Base-by-base conservation (phyloP, 2,113 vertebrate genomes). In the Machaerirhynchus nigripectus region DNA sequence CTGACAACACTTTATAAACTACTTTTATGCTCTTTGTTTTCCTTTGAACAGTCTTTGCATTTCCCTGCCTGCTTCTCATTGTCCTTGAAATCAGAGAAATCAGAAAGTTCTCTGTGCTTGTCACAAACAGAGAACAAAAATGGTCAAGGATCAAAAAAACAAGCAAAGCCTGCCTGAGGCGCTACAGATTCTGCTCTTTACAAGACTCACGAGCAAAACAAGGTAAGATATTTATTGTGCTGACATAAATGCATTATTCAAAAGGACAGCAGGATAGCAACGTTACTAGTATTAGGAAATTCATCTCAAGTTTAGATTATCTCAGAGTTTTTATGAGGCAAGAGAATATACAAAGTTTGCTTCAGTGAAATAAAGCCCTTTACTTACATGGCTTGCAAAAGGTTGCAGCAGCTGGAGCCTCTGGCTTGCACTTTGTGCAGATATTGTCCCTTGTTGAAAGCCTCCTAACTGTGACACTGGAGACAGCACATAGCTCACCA, bases 361-460 rank as follows among this genome's bases (percentile, higher is more conserved):
- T 79, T 87, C 63, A 39, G 19, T 6, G 4, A 86, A 87, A 64
- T 57, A 61, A 84, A 96, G 33, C 64, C 64, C 91, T 96, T 93
- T 98, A 97, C 97, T 98, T 97, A 98, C 97, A 77, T 79, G 61
- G 57, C 59, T 97, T 37, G 69, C 88, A 92, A 95, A 91, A 90
- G 68, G 69, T 97, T 93, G 75, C 83, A 89, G 95, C 98, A 97
- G 96, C 97, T 96, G 97, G 87, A 93, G 71, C 42, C 90, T 96
- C 86, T 83, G 97, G 94, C 91, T 90, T 95, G 73, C 49, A 83
- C 90, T 81, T 80, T 49, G 57, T 78, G 69, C 92, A 97, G 97
- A 97, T 96, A 95, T 10, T 87, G 56, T 71, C 64, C 82, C 91
- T 95, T 81, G 59, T 52, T 91, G 76, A 89, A 96, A 97, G 67